Conservation (phyloP, 2,113 vertebrate species). For the Formicarius rufipectus region DNA sequence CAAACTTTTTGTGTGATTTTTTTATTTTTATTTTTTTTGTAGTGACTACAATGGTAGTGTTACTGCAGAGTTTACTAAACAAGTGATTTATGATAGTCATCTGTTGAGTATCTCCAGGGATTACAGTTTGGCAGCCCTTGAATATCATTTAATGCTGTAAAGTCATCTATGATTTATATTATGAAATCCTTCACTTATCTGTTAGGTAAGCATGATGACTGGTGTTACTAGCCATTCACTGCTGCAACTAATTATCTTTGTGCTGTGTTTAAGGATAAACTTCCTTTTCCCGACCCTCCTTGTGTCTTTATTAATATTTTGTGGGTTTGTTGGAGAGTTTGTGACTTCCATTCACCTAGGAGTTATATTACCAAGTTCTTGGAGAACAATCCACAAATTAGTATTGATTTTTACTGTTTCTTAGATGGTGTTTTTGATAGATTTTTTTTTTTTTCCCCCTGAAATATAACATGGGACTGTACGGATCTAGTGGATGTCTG, state of each 20-base stretch:
- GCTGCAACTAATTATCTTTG: neutral
- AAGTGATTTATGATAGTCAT: neutral
- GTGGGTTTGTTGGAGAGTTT: neutral
- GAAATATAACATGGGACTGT: neutral
- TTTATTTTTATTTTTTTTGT: too few relatives aligned
- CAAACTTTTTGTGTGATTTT: neutral
- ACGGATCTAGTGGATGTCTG: neutral
- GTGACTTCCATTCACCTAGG: neutral
- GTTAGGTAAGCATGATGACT: neutral
- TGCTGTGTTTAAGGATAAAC: neutral
- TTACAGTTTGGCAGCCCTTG: neutral
- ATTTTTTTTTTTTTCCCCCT: neutral
- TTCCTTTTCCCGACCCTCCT: fast-evolving
- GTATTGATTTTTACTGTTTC: neutral
- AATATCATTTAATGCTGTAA: neutral
- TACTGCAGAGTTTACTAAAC: neutral
- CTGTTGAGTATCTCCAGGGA: neutral
- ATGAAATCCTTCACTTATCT: neutral
- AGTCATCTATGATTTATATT: neutral
- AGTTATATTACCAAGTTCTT: neutral
- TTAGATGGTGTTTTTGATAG: neutral
- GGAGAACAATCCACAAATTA: neutral
- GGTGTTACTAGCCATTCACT: neutral
- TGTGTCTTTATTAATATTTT: neutral
- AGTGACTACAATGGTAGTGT: neutral